Conservation (phyloP, 2,797 vertebrate genomes). For the Kryptolebias ocellatus region DNA sequence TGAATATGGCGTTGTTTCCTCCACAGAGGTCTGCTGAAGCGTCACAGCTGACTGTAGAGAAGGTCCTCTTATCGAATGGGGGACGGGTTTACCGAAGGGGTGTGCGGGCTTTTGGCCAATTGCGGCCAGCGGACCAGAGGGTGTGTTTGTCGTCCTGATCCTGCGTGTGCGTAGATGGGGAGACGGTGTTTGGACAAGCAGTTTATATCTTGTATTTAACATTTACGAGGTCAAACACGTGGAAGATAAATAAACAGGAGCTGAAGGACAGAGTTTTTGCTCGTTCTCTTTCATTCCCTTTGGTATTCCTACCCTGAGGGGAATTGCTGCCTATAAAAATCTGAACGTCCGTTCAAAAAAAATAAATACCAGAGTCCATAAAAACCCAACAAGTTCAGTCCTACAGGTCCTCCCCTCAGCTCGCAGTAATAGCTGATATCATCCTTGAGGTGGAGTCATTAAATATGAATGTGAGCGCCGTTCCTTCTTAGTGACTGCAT, state of each 20-base stretch:
- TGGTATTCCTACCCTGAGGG: slow-evolving; percentile 4
- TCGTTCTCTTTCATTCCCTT: slow-evolving; percentile 4
- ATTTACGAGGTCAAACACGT: background rate
- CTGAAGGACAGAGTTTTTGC: background rate
- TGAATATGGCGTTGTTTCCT: slow-evolving; percentile 11
- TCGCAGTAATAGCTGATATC: slow-evolving; percentile 25
- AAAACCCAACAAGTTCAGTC: background rate
- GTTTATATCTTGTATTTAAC: background rate
- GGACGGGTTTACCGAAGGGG: slow-evolving; percentile 50
- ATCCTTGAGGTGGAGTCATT: slow-evolving; percentile 35
- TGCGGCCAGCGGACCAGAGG: slow-evolving; percentile 41
- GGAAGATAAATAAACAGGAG: background rate
- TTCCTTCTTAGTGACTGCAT: slow-evolving; percentile 43
- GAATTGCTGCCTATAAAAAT: background rate
- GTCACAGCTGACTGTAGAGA: slow-evolving; percentile 30
- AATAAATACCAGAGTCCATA: slow-evolving; percentile 7
- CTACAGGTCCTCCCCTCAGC: background rate
- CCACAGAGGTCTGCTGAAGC: slow-evolving; percentile 10
- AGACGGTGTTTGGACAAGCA: background rate
- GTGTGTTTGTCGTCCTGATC: slow-evolving; percentile 39
- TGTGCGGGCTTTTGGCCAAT: slow-evolving; percentile 64
- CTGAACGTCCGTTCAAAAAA: slow-evolving; percentile 3
- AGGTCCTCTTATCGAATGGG: slow-evolving; percentile 55
- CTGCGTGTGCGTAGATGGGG: slow-evolving; percentile 2
- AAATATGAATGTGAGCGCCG: slow-evolving; percentile 30